phyloP scores from a whole-genome alignment of 64 coral and sea anemone species.

The Montipora cactus region DNA sequence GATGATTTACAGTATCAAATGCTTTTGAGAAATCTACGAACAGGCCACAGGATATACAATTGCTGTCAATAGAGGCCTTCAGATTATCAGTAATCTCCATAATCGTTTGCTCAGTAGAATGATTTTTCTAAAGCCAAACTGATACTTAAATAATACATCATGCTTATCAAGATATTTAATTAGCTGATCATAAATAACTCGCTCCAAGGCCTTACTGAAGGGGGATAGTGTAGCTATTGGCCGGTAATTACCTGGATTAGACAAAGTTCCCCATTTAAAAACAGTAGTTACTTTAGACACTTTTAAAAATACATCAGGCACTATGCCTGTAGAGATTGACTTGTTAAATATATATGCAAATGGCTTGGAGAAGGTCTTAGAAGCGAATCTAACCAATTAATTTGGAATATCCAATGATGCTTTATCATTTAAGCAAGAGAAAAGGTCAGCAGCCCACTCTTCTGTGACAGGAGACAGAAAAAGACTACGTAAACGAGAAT shows the following conservation, averaged over 20 bases:
- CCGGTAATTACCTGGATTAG: not conserved
- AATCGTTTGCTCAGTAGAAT: too few relatives aligned
- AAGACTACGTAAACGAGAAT: constrained; percentile 29
- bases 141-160: too few relatives aligned
- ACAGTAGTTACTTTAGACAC: not conserved
- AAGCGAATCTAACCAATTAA: not conserved
- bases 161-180: too few relatives aligned
- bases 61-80: too few relatives aligned
- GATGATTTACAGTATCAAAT: too few relatives aligned
- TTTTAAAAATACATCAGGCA: not conserved
- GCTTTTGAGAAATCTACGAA: too few relatives aligned
- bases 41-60: too few relatives aligned
- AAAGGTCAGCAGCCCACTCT: too few relatives aligned
- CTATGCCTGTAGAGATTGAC: not conserved
- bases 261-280: not conserved
- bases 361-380: not conserved
- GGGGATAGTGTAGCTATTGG: not conserved
- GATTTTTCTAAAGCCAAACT: too few relatives aligned
- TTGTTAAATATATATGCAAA: not conserved
- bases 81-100: too few relatives aligned
- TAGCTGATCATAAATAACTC: not conserved
- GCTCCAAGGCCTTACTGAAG: constrained; percentile 11
- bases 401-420: not conserved
- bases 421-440: constrained; percentile 7
- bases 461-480: constrained; percentile 17